Evolutionary conservation across 1,140 invertebrate species (phyloP), one percentile per base, ranked within the genome.

Genomic region (Drosophila ogumai): DNA sequence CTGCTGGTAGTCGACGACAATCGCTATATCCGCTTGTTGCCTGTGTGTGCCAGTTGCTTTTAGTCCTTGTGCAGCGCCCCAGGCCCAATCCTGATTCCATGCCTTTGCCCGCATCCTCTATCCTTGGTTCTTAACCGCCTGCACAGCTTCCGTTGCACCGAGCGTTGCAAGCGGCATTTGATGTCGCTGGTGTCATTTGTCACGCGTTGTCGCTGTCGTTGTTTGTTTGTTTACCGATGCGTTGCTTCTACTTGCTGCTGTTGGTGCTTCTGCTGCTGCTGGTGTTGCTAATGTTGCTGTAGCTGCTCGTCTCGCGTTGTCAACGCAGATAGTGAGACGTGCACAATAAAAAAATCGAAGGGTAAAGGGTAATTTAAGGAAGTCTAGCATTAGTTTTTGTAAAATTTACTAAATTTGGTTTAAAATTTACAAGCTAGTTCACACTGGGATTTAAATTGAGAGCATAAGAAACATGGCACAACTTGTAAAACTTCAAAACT

Each of bases 121-220:
- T 34, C 32, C 50, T 34, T 22, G 60, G 19, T 40, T 31, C 43
- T 32, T 32, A 34, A 36, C 22, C 41, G 52, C 57, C 34, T 43
- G 56, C 22, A 71, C 22, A 34, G 59, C 65, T 90, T 85, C 81
- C 85, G 81, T 81, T 90, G 81, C 77, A 78, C 38, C 58, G 43
- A 38, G 52, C 65, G 56, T 56, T 50, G 64, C 75, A 72, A 72
- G 75, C 58, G 43, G 67, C 68, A 79, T 85, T 85, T 85, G 75
- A 85, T 90, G 85, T 85, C 85, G 65, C 69, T 86, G 71, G 81
- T 85, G 85, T 90, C 85, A 90, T 90, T 90, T 90, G 85, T 90
- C 85, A 90, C 85, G 86, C 75, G 68, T 66, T 82, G 76, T 43
- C 57, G 61, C 72, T 69, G 80, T 22, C 38, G 61, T 69, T 68